A percentile compares a stretch with the other conserved stretches of the same genome.
Evolutionary conservation across 2,888 invertebrate species (phyloP).

Genomic region (Catocala nupta): DNA sequence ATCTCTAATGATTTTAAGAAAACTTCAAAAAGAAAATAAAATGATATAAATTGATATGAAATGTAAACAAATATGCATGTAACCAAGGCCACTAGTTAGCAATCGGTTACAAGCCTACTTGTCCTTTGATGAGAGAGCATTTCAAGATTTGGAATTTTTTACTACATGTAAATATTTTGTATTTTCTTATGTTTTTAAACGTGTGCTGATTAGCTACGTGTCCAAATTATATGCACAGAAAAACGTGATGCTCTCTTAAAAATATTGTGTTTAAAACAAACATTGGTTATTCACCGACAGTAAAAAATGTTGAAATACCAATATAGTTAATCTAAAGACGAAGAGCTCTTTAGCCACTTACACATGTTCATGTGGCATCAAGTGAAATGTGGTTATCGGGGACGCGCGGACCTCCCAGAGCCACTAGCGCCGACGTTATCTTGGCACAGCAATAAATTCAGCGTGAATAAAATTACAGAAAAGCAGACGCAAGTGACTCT

Average conservation of each 20-base stretch:
- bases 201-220: conserved; percentile 77
- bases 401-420: conserved; percentile 46
- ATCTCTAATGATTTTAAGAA: conserved; percentile 77
- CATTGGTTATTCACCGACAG: conserved; percentile 56
- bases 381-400: conserved; percentile 62
- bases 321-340: conserved; percentile 67
- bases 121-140: conserved; percentile 72
- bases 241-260: conserved; percentile 70
- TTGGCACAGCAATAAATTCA: conserved; percentile 30
- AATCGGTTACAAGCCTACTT: conserved; percentile 83
- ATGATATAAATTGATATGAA: conserved; percentile 69
- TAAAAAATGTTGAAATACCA: conserved; percentile 65
- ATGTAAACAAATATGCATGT: conserved; percentile 81
- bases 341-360: conserved; percentile 72
- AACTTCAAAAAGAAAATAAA: conserved; percentile 66
- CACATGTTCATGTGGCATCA: conserved; percentile 63
- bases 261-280: conserved; percentile 56
- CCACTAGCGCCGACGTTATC: conserved; percentile 40
- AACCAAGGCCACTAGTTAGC: conserved; percentile 76
- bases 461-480: conserved; percentile 25
- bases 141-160: conserved; percentile 54
- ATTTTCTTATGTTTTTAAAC: conserved; percentile 53
- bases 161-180: conserved; percentile 55
- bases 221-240: conserved; percentile 62
- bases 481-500: conserved; percentile 45